phyloP scores from a whole-genome alignment of 2,888 invertebrate species.

The Ochropleura plecta region DNA sequence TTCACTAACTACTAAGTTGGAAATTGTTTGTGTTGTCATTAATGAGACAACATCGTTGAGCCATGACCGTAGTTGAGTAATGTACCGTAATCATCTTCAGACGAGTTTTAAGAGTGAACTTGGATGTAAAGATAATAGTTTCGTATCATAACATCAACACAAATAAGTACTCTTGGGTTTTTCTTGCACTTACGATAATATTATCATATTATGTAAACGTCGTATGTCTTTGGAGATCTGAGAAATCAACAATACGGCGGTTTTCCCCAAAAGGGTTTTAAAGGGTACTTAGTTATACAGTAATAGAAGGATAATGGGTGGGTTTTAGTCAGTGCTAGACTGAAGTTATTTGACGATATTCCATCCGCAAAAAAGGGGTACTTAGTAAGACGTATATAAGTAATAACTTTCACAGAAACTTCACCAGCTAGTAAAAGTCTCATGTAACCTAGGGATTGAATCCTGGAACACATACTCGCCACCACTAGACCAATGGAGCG shows the following conservation, averaged over 20 bases:
- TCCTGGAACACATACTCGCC: background rate
- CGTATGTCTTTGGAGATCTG: background rate
- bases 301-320: too few relatives aligned
- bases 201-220: background rate
- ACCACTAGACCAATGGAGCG: background rate
- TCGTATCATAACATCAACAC: background rate
- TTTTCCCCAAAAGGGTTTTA: background rate
- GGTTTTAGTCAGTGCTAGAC: too few relatives aligned
- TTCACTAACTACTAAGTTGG: slow-evolving; percentile 54
- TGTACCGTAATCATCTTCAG: slow-evolving; percentile 36
- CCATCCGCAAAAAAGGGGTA: too few relatives aligned
- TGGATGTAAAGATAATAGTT: background rate
- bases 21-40: slow-evolving; percentile 50
- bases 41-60: slow-evolving; percentile 54
- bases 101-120: slow-evolving; percentile 29
- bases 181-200: background rate
- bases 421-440: background rate
- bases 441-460: background rate
- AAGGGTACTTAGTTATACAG: background rate
- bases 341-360: too few relatives aligned
- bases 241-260: background rate
- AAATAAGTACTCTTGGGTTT: background rate
- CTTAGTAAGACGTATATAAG: background rate
- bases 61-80: slow-evolving; percentile 36
- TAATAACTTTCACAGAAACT: background rate